Evolutionary conservation across 2,113 vertebrate genomes (phyloP).

Genomic region (Alethe castanea): DNA sequence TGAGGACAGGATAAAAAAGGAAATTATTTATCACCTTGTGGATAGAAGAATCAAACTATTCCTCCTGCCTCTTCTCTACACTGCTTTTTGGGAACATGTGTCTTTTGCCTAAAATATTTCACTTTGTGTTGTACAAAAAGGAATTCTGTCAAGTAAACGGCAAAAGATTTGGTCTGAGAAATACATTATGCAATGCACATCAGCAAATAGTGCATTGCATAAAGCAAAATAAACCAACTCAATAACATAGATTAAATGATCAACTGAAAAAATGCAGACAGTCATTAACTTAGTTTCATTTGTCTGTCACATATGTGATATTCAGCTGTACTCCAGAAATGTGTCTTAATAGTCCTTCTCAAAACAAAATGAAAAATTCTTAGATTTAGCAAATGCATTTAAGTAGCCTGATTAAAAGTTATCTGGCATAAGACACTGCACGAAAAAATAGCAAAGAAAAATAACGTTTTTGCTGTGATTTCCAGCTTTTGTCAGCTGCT

Average conservation of each 20-base stretch:
- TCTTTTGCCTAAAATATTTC: neutral
- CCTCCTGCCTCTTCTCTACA: neutral
- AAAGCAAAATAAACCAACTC: neutral
- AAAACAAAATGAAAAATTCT: neutral
- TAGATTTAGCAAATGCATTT: neutral
- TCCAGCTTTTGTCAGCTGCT: neutral
- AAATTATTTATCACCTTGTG: neutral
- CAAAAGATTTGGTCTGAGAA: neutral
- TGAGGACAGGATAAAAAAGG: neutral
- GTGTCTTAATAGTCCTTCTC: neutral
- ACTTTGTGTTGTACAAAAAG: neutral
- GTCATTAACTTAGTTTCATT: neutral
- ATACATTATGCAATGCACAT: neutral
- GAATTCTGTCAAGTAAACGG: neutral
- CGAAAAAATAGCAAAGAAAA: neutral
- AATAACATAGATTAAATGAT: neutral
- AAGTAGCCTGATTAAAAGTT: neutral
- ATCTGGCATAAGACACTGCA: neutral
- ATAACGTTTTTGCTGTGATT: neutral
- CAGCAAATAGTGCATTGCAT: neutral
- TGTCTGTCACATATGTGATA: neutral
- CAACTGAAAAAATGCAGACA: neutral
- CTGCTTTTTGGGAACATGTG: neutral
- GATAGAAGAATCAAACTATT: neutral
- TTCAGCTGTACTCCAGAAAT: neutral